Conservation (phyloP, 1,140 invertebrate genomes). For the Penaeus vannamei region DNA sequence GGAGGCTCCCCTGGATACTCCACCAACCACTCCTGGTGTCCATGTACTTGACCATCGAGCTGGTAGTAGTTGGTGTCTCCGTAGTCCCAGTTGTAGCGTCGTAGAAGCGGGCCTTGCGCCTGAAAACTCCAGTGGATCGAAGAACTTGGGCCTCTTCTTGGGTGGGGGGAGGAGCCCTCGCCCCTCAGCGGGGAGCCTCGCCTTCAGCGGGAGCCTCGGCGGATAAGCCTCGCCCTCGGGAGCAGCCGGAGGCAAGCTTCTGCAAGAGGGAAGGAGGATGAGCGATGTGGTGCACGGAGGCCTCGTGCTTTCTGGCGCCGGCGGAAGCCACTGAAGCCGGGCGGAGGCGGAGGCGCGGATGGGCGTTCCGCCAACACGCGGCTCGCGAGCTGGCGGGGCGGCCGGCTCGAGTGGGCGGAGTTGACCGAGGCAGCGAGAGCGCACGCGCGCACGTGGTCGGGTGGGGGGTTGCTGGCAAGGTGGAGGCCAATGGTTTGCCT, state of each 20-base stretch:
- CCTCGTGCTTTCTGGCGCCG: neutral
- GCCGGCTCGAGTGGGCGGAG: neutral
- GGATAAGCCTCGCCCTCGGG: slow-evolving; percentile 36
- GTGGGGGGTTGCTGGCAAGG: too few species aligned
- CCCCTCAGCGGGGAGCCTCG: slow-evolving; percentile 43
- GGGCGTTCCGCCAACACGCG: neutral
- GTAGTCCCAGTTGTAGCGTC: slow-evolving; percentile 69
- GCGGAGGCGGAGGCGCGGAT: neutral
- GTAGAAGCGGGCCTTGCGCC: slow-evolving; percentile 67
- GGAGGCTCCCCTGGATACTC: neutral
- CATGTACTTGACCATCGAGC: slow-evolving; percentile 65
- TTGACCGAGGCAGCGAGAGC: neutral
- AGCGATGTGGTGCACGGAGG: neutral
- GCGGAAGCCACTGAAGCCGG: neutral
- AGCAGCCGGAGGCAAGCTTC: neutral
- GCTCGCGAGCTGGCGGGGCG: neutral
- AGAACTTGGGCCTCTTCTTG: slow-evolving; percentile 68
- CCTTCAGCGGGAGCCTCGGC: slow-evolving; percentile 39
- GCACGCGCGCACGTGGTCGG: too few species aligned
- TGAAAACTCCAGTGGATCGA: slow-evolving; percentile 68
- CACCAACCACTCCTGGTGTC: slow-evolving; percentile 60
- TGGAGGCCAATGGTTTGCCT: too few species aligned
- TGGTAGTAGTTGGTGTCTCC: slow-evolving; percentile 67
- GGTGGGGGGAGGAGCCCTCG: slow-evolving; percentile 61
- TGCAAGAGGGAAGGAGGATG: neutral